phyloP scores from a whole-genome alignment of 2,113 vertebrate species.

The Centropus bengalensis region DNA sequence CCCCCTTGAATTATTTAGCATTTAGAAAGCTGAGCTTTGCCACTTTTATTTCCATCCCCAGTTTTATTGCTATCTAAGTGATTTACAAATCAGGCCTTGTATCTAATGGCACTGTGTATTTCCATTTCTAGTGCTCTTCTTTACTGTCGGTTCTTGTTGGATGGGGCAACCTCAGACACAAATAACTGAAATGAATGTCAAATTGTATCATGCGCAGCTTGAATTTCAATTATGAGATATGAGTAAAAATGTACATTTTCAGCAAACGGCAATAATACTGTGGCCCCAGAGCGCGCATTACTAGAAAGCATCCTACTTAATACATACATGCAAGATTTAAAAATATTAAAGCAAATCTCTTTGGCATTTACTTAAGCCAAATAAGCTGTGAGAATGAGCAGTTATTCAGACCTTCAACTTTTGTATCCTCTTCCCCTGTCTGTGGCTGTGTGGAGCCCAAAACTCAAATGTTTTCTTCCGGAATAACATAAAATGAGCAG shows the following conservation, averaged over 20 bases:
- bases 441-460: not conserved
- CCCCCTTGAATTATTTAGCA: constrained; percentile 67
- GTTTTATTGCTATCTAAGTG: constrained; percentile 64
- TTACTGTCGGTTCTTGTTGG: constrained; percentile 47
- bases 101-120: constrained; percentile 51
- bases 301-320: constrained; percentile 39
- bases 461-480: not conserved
- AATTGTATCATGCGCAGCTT: constrained; percentile 64
- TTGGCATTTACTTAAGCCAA: constrained; percentile 35
- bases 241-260: constrained; percentile 44
- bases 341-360: constrained; percentile 13
- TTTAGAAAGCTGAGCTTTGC: constrained; percentile 67
- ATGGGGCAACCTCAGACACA: constrained; percentile 44
- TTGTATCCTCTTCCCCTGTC: not conserved
- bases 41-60: constrained; percentile 57
- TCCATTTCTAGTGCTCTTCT: constrained; percentile 57
- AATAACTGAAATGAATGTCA: constrained; percentile 69
- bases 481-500: not conserved
- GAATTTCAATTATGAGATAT: constrained; percentile 67
- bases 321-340: not conserved
- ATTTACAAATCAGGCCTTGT: constrained; percentile 68
- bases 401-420: not conserved
- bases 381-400: constrained; percentile 7
- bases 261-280: constrained; percentile 4
- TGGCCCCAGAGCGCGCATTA: not conserved